Percentiles rank a stretch among this genome's conserved stretches.
Conservation (phyloP, 2,797 vertebrate species). For the Calcarius lapponicus region DNA sequence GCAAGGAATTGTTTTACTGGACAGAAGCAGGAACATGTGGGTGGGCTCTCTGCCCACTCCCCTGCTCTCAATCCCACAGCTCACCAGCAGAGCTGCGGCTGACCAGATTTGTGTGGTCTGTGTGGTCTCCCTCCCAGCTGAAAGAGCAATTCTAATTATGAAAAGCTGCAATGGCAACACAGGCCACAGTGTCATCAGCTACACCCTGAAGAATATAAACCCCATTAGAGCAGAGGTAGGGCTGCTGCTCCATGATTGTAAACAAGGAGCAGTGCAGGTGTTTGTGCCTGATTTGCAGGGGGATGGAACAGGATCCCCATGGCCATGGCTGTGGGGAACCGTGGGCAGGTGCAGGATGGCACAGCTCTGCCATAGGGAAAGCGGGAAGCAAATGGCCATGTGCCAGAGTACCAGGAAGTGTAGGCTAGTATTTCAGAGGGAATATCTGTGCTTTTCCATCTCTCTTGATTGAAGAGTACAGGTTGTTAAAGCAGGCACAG, state of each 20-base stretch:
- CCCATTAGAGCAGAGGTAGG: background rate
- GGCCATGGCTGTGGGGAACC: background rate
- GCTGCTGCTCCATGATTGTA: background rate
- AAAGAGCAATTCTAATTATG: background rate
- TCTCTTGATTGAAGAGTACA: slow-evolving; percentile 12
- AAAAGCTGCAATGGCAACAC: background rate
- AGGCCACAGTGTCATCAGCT: background rate
- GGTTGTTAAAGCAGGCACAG: background rate
- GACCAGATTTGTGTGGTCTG: background rate
- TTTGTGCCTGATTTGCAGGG: background rate
- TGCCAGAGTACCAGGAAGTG: background rate
- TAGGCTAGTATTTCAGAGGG: background rate
- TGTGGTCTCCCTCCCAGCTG: background rate
- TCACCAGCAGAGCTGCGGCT: background rate
- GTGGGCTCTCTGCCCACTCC: background rate
- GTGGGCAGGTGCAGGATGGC: background rate
- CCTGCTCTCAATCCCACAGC: background rate
- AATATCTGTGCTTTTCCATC: background rate
- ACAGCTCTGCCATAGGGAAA: background rate
- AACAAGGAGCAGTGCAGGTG: background rate
- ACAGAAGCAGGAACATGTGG: background rate
- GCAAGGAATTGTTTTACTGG: background rate
- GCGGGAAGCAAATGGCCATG: background rate
- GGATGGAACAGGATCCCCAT: background rate
- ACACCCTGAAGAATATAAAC: background rate